phyloP scores from a whole-genome alignment of 2,797 vertebrate species.

The Mareca strepera region DNA sequence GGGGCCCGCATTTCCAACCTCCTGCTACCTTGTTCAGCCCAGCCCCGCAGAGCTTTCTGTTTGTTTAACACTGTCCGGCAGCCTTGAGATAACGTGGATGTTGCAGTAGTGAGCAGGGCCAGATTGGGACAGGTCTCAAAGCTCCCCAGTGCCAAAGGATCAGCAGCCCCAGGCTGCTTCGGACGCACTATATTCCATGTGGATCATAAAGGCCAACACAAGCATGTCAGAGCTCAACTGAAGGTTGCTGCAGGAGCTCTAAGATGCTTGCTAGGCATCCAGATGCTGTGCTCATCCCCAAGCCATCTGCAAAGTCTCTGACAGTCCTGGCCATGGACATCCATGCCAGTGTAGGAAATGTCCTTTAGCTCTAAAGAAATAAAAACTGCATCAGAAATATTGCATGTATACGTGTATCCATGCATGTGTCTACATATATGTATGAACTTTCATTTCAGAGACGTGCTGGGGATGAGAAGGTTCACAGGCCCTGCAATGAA shows the following conservation, averaged over 20 bases:
- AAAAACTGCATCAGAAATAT: not conserved
- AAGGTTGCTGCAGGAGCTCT: not conserved
- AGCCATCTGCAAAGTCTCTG: not conserved
- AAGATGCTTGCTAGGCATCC: not conserved
- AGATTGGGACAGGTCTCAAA: rapidly evolving
- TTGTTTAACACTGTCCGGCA: not conserved
- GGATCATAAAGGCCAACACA: rapidly evolving
- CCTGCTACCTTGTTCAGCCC: not conserved
- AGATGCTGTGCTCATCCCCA: rapidly evolving
- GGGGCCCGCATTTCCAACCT: not conserved
- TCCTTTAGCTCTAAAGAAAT: not conserved
- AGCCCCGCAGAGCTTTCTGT: not conserved
- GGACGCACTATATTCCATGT: rapidly evolving
- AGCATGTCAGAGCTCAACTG: not conserved
- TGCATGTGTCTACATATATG: not conserved
- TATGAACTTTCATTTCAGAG: not conserved
- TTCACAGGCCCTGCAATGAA: conserved; percentile 1
- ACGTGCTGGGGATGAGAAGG: not conserved
- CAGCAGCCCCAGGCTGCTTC: not conserved
- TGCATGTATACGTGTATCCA: not conserved
- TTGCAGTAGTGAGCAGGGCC: not conserved
- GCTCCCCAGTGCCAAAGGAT: not conserved
- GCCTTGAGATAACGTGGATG: not conserved
- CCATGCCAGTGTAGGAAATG: not conserved
- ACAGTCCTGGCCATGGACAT: not conserved